Evolutionary conservation across 2,113 vertebrate genomes (phyloP).

Genomic region (Dicentrarchus labrax): DNA sequence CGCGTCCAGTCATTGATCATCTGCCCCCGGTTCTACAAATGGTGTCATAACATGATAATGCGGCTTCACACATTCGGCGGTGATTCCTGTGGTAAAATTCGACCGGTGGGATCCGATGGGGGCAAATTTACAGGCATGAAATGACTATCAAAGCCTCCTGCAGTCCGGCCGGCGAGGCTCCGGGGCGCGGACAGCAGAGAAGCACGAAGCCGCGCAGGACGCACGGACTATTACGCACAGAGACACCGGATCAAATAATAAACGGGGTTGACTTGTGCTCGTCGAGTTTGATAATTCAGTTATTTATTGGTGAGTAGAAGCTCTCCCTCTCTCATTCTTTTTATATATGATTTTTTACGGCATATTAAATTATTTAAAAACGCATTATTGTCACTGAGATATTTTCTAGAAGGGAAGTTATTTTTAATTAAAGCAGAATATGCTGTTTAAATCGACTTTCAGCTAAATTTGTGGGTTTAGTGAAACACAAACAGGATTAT

Average conservation of each 20-base stretch:
- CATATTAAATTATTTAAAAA: constrained; percentile 17
- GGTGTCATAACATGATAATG: constrained; percentile 77
- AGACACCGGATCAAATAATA: constrained; percentile 30
- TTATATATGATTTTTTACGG: not conserved
- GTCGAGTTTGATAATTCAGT: constrained; percentile 17
- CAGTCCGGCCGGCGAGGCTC: constrained; percentile 58
- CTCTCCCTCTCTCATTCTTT: not conserved
- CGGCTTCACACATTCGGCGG: constrained; percentile 68
- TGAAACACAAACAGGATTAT: constrained; percentile 37
- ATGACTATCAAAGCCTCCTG: constrained; percentile 71
- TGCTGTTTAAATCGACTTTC: constrained; percentile 37
- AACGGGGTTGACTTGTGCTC: not conserved
- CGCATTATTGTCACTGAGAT: not conserved
- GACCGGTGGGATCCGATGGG: constrained; percentile 66
- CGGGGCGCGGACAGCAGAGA: constrained; percentile 36
- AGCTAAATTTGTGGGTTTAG: constrained; percentile 29
- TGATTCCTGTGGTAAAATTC: constrained; percentile 68
- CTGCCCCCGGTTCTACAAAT: constrained; percentile 63
- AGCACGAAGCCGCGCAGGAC: constrained; percentile 35
- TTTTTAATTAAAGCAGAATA: constrained; percentile 12
- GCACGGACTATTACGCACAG: constrained; percentile 68
- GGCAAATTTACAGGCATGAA: constrained; percentile 74
- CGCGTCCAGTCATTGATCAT: constrained; percentile 75
- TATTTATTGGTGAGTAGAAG: constrained; percentile 67
- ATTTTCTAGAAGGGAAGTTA: constrained; percentile 1